These are phyloP conservation scores for Petrocephalus schoutedeni DNA, from an alignment of 2,797 vertebrate species.

Conservation along the genomic window DNA sequence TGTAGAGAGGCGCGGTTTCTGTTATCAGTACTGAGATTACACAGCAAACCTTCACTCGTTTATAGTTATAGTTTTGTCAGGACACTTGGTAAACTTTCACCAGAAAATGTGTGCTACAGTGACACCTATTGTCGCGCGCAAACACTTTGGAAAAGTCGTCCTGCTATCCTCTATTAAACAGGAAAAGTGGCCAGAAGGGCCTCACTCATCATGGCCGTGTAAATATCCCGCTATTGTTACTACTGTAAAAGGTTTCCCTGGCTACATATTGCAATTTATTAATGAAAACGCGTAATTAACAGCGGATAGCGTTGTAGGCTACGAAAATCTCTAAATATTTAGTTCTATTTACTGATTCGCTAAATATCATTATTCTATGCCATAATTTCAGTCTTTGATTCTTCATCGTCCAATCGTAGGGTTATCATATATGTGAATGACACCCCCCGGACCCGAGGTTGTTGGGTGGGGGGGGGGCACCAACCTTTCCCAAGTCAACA, in stretches of 20 bases:
- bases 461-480: too few species aligned
- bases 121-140: slow-evolving; percentile 17
- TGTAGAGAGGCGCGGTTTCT: not conserved
- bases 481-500: too few species aligned
- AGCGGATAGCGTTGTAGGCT: not conserved
- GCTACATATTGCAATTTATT: not conserved
- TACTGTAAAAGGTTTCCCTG: not conserved
- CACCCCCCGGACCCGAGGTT: too few species aligned
- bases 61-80: not conserved
- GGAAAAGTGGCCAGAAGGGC: not conserved
- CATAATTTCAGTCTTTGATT: not conserved
- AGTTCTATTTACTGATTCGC: too few species aligned
- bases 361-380: not conserved
- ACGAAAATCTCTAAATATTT: not conserved
- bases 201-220: not conserved
- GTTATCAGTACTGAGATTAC: not conserved
- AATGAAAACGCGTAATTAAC: not conserved
- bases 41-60: not conserved
- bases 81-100: not conserved
- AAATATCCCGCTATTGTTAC: not conserved
- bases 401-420: not conserved
- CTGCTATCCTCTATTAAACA: not conserved
- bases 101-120: slow-evolving; percentile 3
- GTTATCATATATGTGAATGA: not conserved
- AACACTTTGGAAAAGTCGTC: not conserved